Percentiles rank a stretch among this genome's conserved stretches.
These are phyloP conservation scores for Protobothrops mucrosquamatus DNA, from an alignment of 2,113 vertebrate genomes.

Conservation along the genomic window DNA sequence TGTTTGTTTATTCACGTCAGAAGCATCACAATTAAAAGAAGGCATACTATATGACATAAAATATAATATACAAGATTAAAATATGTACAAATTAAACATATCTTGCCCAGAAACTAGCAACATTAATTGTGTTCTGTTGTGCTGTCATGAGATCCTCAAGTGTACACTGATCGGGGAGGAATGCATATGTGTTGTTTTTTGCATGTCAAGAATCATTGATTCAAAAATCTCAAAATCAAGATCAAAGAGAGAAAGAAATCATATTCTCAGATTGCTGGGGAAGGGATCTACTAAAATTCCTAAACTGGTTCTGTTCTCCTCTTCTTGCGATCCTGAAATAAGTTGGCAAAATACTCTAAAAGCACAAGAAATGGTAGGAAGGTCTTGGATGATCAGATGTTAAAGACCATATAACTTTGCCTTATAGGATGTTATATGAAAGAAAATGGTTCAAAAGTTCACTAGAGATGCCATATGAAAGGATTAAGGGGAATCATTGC, in stretches of 20 bases:
- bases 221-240: slow-evolving; percentile 47
- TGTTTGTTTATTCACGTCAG: neutral
- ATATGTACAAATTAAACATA: neutral
- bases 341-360: slow-evolving; percentile 10
- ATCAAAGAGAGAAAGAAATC: slow-evolving; percentile 37
- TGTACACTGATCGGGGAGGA: neutral
- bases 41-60: neutral
- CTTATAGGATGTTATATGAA: slow-evolving; percentile 13
- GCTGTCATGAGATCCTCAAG: neutral
- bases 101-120: neutral
- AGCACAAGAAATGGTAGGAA: neutral
- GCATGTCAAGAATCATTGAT: slow-evolving; percentile 12
- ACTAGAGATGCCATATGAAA: slow-evolving; percentile 32
- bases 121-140: neutral
- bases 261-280: slow-evolving; percentile 46
- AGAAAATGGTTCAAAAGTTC: slow-evolving; percentile 36
- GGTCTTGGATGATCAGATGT: neutral
- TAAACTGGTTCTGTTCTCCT: neutral
- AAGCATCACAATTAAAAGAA: neutral
- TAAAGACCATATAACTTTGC: slow-evolving; percentile 23
- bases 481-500: slow-evolving; percentile 47
- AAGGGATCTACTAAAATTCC: slow-evolving; percentile 15
- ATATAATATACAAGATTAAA: neutral
- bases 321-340: slow-evolving; percentile 27
- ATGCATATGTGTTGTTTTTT: neutral